Conservation (phyloP, 2,888 invertebrate species). For the Drosophila bunnanda region DNA sequence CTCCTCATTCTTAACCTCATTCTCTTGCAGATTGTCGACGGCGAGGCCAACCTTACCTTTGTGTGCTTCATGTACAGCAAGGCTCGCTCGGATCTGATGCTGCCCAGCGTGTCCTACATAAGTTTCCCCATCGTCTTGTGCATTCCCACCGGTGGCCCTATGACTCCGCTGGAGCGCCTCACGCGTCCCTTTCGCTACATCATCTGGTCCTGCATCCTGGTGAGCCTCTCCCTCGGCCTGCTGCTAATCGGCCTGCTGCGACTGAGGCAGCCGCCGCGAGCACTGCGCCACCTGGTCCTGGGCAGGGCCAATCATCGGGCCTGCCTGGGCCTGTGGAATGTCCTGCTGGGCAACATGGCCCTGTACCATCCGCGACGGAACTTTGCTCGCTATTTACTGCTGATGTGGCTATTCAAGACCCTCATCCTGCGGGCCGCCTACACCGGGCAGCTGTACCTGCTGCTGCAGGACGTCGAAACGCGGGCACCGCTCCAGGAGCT, state of each 20-base stretch:
- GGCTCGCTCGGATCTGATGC: conserved; percentile 61
- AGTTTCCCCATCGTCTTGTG: conserved; percentile 70
- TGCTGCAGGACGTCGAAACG: conserved; percentile 78
- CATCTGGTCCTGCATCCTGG: conserved; percentile 75
- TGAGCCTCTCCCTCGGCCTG: conserved; percentile 60
- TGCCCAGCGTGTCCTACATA: conserved; percentile 69
- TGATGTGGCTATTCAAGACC: conserved; percentile 76
- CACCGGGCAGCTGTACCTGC: conserved; percentile 72
- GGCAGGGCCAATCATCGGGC: conserved; percentile 72
- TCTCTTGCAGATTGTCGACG: conserved; percentile 67
- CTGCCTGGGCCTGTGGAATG: conserved; percentile 67
- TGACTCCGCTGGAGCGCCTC: conserved; percentile 74
- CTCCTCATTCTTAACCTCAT: background rate
- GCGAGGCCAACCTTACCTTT: conserved; percentile 75
- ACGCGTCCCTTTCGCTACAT: conserved; percentile 75
- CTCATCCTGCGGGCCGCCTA: conserved; percentile 79
- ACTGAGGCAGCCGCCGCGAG: conserved; percentile 5
- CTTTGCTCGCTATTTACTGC: conserved; percentile 80
- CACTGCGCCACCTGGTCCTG: conserved; percentile 63
- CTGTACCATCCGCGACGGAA: conserved; percentile 67
- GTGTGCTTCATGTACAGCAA: conserved; percentile 68
- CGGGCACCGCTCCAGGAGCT: conserved; percentile 57
- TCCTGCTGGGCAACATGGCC: conserved; percentile 68
- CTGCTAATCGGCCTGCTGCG: conserved; percentile 54
- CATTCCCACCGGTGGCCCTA: conserved; percentile 68